Base-by-base conservation (phyloP, 2,797 vertebrate species). In the Enteromius paludinosus region DNA sequence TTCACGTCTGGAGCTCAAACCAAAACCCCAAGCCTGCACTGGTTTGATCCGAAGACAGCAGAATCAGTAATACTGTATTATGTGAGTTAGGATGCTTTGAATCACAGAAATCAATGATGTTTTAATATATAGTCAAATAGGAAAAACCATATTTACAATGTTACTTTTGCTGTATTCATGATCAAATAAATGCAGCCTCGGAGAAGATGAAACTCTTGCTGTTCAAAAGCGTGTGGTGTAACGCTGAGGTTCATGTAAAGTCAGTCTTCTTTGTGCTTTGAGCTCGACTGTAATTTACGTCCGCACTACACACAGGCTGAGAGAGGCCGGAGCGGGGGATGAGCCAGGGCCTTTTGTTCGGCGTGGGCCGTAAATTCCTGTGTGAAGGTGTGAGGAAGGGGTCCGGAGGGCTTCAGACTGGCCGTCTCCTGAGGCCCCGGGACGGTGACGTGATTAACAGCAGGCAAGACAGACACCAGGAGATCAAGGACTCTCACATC, bases 351-450 rank as follows among this genome's bases (percentile, higher is more conserved):
- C 75, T 78, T 71, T 76, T 84, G 75, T 79, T 79, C 49, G 62
- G n/a, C 30, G n/a, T 17, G 2, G 65, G 85, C 49, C 66, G 79
- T 78, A 88, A 76, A 85, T 73, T 79, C 78, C 62, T 35, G 38
- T 10, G 33, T 74, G 23, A 33, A 56, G 56, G 70, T 71, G 66
- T 56, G 68, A 75, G 79, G 54, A 11, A 23, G 79, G 52, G 83
- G 68, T 59, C 73, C 79, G 28, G 49, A n/a, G 77, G 76, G 77
- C 45, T 54, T 49, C 56, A 70, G 77, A 68, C 80, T 45, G 41
- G 45, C 47, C 54, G 72, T 81, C 81, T 77, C 43, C 45, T 18
- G 47, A 72, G 38, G 56, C 45, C 82, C 61, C 74, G 47, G 73
- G 59, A 61, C 68, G 43, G 43, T 30, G 23, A 77, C 33, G 43